Evolutionary conservation across 1,140 invertebrate species (phyloP).

Genomic region (Zaprionus inermis): DNA sequence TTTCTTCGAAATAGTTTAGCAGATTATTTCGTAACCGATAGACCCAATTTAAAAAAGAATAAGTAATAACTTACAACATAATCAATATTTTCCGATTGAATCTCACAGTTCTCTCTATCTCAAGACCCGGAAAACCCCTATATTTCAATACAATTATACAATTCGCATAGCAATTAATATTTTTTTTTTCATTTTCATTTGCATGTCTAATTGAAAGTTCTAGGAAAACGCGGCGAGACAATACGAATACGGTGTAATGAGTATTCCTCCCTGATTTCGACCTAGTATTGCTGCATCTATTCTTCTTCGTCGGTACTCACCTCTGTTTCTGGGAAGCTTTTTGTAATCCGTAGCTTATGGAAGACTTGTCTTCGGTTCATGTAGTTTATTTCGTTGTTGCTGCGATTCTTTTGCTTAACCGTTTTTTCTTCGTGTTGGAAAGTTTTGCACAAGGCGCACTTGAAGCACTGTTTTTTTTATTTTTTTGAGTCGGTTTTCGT

Average conservation of each 20-base stretch:
- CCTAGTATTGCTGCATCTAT: constrained; percentile 12
- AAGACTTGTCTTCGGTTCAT: constrained; percentile 18
- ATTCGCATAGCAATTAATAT: not conserved
- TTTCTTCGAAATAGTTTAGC: too few species aligned
- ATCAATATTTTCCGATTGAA: not conserved
- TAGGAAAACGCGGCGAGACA: constrained; percentile 16
- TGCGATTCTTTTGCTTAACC: constrained; percentile 16
- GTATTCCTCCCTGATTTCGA: constrained; percentile 9
- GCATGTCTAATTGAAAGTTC: constrained; percentile 12
- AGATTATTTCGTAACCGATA: too few species aligned
- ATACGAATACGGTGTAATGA: constrained; percentile 8
- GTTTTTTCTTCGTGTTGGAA: constrained; percentile 45
- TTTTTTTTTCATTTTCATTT: not conserved
- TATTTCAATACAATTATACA: not conserved
- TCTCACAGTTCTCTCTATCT: not conserved
- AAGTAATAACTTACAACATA: not conserved
- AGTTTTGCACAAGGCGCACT: constrained; percentile 61
- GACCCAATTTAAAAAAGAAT: too few species aligned
- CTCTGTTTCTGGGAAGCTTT: constrained; percentile 39
- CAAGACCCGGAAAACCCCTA: not conserved
- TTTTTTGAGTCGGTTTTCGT: constrained; percentile 47
- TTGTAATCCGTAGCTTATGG: constrained; percentile 35
- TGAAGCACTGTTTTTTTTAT: constrained; percentile 38
- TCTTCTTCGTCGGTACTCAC: constrained; percentile 21
- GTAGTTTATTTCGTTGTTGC: constrained; percentile 46